Conservation (phyloP, 2,797 vertebrate species). For the Helarctos malayanus region DNA sequence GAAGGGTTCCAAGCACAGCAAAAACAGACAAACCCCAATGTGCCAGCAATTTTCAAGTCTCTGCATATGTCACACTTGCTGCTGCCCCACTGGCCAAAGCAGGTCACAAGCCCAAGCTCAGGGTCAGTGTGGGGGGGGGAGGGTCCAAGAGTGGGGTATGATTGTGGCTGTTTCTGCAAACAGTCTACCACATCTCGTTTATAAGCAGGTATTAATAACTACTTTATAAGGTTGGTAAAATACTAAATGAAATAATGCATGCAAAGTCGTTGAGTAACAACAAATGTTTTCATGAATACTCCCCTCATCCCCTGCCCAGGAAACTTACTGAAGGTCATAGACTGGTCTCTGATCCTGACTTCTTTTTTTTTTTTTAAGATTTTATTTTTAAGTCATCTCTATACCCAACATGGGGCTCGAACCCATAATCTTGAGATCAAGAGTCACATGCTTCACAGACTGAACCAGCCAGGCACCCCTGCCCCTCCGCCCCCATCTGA, state of each 20-base stretch:
- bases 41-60: background rate
- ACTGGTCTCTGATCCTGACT: background rate
- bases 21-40: background rate
- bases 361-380: background rate
- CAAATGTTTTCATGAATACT: background rate
- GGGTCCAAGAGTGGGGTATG: background rate
- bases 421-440: background rate
- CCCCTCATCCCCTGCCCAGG: background rate
- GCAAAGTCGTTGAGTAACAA: background rate
- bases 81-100: background rate
- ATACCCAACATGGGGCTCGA: background rate
- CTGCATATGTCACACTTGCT: background rate
- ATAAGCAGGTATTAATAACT: background rate
- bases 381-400: background rate
- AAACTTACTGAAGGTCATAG: background rate
- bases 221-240: background rate
- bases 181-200: background rate
- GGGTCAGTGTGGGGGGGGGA: background rate
- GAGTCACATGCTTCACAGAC: background rate
- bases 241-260: background rate
- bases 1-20: background rate
- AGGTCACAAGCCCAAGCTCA: background rate
- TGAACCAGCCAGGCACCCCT: background rate
- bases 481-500: fast-evolving
- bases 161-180: background rate